Percentiles rank a stretch among this genome's conserved stretches.
phyloP scores from a whole-genome alignment of 2,888 invertebrate genomes.

The Drosophila peninsularis region DNA sequence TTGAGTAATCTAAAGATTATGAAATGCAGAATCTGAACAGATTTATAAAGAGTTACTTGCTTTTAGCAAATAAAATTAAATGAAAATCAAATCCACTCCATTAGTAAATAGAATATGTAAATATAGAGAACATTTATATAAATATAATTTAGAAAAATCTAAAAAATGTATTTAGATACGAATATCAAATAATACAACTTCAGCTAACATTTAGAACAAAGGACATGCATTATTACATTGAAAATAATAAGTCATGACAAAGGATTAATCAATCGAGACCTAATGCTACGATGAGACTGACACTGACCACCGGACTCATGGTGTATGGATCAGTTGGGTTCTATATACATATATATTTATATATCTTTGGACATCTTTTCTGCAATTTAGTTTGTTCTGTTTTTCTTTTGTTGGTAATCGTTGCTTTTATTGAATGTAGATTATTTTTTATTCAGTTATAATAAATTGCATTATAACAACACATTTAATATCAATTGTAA shows the following conservation, averaged over 20 bases:
- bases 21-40: background rate
- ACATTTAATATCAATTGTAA: constrained; percentile 65
- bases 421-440: constrained; percentile 75
- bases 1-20: constrained; percentile 6
- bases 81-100: background rate
- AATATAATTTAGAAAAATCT: too few species aligned
- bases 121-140: background rate
- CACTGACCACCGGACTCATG: constrained; percentile 21
- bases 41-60: background rate
- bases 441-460: constrained; percentile 81
- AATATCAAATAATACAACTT: background rate
- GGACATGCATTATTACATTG: background rate
- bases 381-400: constrained; percentile 48
- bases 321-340: constrained; percentile 22
- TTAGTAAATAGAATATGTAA: too few species aligned
- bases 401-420: constrained; percentile 47
- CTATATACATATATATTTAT: constrained; percentile 6
- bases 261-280: constrained; percentile 12
- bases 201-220: background rate
- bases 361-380: constrained; percentile 15
- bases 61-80: background rate
- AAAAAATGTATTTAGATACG: too few species aligned
- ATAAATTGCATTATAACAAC: constrained; percentile 82
- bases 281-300: constrained; percentile 6
- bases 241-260: background rate